Evolutionary conservation across 2,888 invertebrate species (phyloP).

Genomic region (Alloscopus bannaensis): DNA sequence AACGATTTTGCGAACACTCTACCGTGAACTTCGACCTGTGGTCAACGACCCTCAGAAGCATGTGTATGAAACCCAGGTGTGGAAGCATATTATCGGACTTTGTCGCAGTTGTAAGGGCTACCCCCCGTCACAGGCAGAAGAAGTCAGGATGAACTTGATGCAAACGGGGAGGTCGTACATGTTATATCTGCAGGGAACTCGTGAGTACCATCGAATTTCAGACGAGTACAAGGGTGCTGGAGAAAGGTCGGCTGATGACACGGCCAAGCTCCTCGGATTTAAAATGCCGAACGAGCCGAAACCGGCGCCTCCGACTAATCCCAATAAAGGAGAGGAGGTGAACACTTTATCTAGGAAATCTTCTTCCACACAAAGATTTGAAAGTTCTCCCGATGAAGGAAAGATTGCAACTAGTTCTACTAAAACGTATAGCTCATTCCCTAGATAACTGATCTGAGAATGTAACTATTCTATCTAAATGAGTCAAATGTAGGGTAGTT

Average conservation of each 20-base stretch:
- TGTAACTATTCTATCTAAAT: too few species aligned
- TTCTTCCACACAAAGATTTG: conserved; percentile 1
- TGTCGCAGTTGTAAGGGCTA: conserved; percentile 37
- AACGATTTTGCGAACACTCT: conserved; percentile 63
- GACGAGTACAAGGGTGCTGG: conserved; percentile 87
- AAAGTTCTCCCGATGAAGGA: too few species aligned
- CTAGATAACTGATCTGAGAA: too few species aligned
- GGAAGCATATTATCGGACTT: conserved; percentile 66
- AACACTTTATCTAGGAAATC: neutral
- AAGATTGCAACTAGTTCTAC: neutral
- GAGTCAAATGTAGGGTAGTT: too few species aligned
- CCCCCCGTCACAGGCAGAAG: conserved; percentile 80
- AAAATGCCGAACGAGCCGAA: conserved; percentile 88
- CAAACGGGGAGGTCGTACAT: conserved; percentile 86
- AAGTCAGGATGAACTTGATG: conserved; percentile 81
- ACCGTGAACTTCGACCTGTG: conserved; percentile 69
- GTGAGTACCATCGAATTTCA: conserved; percentile 84
- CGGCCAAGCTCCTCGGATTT: conserved; percentile 89
- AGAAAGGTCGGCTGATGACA: conserved; percentile 84
- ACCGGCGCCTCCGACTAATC: conserved; percentile 47
- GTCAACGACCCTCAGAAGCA: conserved; percentile 59
- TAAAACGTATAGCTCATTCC: too few species aligned
- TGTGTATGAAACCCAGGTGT: conserved; percentile 64
- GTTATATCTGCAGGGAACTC: conserved; percentile 84
- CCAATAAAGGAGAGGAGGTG: neutral